Base-by-base conservation (phyloP, 1,140 invertebrate species). In the Temnothorax curvispinosus region DNA sequence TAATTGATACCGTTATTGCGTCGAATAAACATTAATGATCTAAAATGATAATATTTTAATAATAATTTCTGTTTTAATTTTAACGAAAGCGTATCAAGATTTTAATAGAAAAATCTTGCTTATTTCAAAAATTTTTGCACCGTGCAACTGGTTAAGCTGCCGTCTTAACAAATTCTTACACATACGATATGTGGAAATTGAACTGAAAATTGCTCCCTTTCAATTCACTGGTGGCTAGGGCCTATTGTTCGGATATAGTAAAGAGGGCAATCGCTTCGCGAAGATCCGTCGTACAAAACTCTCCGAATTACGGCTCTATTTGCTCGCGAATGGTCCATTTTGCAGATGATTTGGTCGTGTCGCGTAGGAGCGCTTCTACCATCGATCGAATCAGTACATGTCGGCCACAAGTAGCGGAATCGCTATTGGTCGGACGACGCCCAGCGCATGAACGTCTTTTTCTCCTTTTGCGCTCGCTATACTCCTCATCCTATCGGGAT, bases 311-410 rank as follows among this genome's bases (percentile, higher is more conserved):
- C 69, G 35, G 60, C 21, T 47, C 80, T 77, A 52, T 60, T 81
- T 75, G 47, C 15, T 74, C 88, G 69, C 47, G 50, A 58, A 27
- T 7, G 65, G 62, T 85, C 72, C 54, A 86, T 86, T 88, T 89
- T 86, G 64, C 82, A 64, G 75, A 32, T 75, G 87, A 89, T 86
- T 81, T 54, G 54, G 11, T 47, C 8, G 81, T 74, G 81, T 84
- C 50, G 32, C 56, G 75, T 60, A 76, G 81, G 65, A 86, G 62
- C 47, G 58, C 32, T 75, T 18, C 11, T 50, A 47, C 81, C 64
- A 35, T 35, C 78, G 56, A 60, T 86, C 54, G 54, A 80, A 81
- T 88, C 81, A 69, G 80, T 88, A 88, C 65, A 47, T 18, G 80
- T 21, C 67, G 54, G 9, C 69, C 27, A 13, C 67, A 74, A 35